These are phyloP conservation scores for Emydocephalus ijimae DNA, from an alignment of 2,113 vertebrate genomes.

Conservation along the genomic window DNA sequence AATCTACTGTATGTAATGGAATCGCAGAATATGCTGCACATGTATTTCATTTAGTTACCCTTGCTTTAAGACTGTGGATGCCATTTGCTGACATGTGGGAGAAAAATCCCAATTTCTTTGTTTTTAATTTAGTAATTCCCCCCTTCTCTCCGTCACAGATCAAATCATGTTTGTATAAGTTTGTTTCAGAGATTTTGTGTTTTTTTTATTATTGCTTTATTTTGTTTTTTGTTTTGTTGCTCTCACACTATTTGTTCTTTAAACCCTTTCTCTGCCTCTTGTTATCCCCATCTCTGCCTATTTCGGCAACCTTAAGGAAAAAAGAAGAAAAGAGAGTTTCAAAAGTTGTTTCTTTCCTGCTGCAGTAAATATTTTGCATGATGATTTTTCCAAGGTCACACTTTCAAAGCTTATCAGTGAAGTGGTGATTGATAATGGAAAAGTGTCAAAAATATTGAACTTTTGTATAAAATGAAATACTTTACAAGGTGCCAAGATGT, in stretches of 20 bases:
- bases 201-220: conserved; percentile 14
- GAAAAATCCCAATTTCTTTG: conserved; percentile 72
- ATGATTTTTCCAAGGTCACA: conserved; percentile 83
- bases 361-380: conserved; percentile 89
- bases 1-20: conserved; percentile 93
- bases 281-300: conserved; percentile 82
- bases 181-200: conserved; percentile 34
- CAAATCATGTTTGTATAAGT: conserved; percentile 89
- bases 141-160: conserved; percentile 81
- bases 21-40: conserved; percentile 90
- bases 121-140: conserved; percentile 6
- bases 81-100: conserved; percentile 81
- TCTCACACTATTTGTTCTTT: conserved; percentile 78
- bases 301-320: conserved; percentile 79
- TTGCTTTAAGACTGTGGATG: conserved; percentile 85
- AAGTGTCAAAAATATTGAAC: conserved; percentile 87
- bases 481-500: conserved; percentile 97
- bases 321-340: conserved; percentile 66
- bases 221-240: conserved; percentile 22
- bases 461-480: conserved; percentile 87
- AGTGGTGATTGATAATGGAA: conserved; percentile 87
- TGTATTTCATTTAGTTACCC: conserved; percentile 91
- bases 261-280: conserved; percentile 74
- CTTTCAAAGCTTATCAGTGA: conserved; percentile 81
- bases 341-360: conserved; percentile 70